Conservation (phyloP, 2,797 vertebrate genomes). For the Sylvilagus floridanus region DNA sequence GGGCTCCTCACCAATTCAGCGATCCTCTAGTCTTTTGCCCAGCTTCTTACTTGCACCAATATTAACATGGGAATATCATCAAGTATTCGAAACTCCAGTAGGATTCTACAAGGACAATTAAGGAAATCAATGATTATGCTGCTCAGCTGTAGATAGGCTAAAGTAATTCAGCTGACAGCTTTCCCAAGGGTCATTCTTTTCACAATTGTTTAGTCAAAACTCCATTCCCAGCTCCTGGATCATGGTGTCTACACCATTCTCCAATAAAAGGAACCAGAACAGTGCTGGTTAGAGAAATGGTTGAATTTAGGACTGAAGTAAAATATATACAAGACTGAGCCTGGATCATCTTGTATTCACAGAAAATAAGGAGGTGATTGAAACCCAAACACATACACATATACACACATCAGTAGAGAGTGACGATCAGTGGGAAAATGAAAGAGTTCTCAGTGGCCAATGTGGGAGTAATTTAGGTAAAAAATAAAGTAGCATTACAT, state of each 20-base stretch:
- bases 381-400: background rate
- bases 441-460: background rate
- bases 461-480: background rate
- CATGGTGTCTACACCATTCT: background rate
- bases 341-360: background rate
- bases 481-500: background rate
- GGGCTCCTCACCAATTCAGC: background rate
- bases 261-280: background rate
- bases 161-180: background rate
- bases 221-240: background rate
- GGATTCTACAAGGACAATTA: background rate
- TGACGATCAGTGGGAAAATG: background rate
- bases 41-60: background rate
- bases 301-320: background rate
- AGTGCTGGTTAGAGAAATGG: background rate
- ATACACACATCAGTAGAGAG: background rate
- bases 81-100: background rate
- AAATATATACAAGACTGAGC: background rate
- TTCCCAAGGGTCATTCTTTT: background rate
- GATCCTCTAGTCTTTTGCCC: background rate
- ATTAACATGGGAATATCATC: background rate
- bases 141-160: background rate
- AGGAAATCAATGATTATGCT: background rate
- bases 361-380: background rate
- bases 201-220: background rate